A percentile compares a stretch with the other conserved stretches of the same genome.
Evolutionary conservation across 2,113 vertebrate species (phyloP).

Genomic region (Oryzias woworae): DNA sequence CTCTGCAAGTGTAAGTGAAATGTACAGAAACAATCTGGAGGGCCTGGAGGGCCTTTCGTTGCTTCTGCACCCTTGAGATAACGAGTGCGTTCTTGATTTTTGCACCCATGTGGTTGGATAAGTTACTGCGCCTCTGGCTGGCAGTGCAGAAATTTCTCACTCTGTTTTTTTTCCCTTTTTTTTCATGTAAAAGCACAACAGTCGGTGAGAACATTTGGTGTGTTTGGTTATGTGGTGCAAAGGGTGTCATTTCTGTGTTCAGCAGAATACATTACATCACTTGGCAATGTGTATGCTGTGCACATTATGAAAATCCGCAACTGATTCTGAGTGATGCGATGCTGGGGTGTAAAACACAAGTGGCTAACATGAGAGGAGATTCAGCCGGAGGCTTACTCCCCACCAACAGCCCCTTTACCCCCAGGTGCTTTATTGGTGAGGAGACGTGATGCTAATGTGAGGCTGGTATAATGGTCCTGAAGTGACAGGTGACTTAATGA

Average conservation of each 20-base stretch:
- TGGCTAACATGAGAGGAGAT: constrained; percentile 49
- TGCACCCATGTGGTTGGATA: constrained; percentile 40
- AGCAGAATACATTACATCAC: constrained; percentile 59
- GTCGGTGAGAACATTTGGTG: constrained; percentile 58
- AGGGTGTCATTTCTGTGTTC: constrained; percentile 56
- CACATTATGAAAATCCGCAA: constrained; percentile 67
- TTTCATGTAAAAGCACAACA: constrained; percentile 12
- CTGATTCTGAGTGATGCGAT: constrained; percentile 53
- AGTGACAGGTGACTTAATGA: constrained; percentile 74
- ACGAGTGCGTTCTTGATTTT: constrained; percentile 52
- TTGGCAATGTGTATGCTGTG: constrained; percentile 60
- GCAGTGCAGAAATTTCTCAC: constrained; percentile 50
- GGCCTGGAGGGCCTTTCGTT: constrained; percentile 45
- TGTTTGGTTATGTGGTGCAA: constrained; percentile 56
- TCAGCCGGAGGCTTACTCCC: constrained; percentile 46
- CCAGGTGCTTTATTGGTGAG: constrained; percentile 59
- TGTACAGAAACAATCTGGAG: constrained; percentile 54
- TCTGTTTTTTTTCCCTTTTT: constrained; percentile 8
- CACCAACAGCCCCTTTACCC: constrained; percentile 19
- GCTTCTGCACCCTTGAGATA: constrained; percentile 62
- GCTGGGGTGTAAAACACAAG: constrained; percentile 48
- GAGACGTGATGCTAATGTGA: constrained; percentile 62
- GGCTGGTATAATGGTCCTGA: constrained; percentile 61
- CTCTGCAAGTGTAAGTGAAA: constrained; percentile 55
- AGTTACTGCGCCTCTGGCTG: constrained; percentile 50